Evolutionary conservation across 2,797 vertebrate genomes (phyloP), one percentile per base, ranked within the genome.

Genomic region (Notolepis coatsorum): DNA sequence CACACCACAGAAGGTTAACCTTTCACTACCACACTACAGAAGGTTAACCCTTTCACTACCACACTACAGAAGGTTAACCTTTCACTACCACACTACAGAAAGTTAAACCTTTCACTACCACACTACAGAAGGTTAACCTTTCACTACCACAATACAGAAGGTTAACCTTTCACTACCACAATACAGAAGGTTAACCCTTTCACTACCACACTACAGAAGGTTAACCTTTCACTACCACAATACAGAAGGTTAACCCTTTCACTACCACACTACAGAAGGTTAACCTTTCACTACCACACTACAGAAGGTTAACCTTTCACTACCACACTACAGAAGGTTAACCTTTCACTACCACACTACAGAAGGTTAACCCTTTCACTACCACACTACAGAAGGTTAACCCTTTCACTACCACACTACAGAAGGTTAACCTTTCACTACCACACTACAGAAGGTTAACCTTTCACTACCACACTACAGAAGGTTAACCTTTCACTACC

Each of bases 41-140:
- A n/a, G n/a, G n/a, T n/a, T n/a, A n/a, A n/a, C n/a, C 39, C 24
- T 42, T 7, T 48, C 53, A 64, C 56, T 1, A 13, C 28, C 17
- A 30, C 51, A 80, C 74, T 60, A 33, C 64, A 50, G 50, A 31
- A 68, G 54, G 63, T 71, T 64, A 85, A 84, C 70, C 81, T 82
- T 65, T 72, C 52, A 53, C 1, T 1, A 39, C 72, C n/a, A n/a
- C n/a, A n/a, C n/a, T n/a, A n/a, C n/a, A n/a, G n/a, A n/a, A n/a
- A n/a, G n/a, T n/a, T n/a, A n/a, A n/a, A 51, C 39, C 24, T 42
- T 7, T 48, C 53, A 64, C 56, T 1, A 13, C 28, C 17, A 30
- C 51, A 80, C 74, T 60, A 33, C 64, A 50, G 50, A 31, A 68
- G 54, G 63, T 71, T 64, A 85, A 84, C 70, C 81, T 82, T 65